Evolutionary conservation across 2,888 invertebrate species (phyloP), one percentile per base, ranked within the genome.

Genomic region (Pinctada fucata): DNA sequence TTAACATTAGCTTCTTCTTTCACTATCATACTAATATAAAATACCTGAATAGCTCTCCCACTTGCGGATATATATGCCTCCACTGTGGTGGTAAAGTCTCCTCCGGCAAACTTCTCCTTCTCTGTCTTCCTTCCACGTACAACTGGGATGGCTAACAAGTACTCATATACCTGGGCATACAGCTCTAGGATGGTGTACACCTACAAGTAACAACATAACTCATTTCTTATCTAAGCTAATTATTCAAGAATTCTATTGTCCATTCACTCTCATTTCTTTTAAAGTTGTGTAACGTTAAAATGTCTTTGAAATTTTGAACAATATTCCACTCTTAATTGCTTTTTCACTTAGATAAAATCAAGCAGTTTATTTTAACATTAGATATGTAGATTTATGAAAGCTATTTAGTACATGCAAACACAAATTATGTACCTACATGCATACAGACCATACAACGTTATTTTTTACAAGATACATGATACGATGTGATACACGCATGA

Each of bases 91-190:
- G 99, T 99, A 92, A 97, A 99, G 93, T 97, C 97, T 3, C 97
- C 98, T 47, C 99, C 99, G 1, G 99, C 99, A 93, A 99, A 99
- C 93, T 99, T 99, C 93, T 99, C 99, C 93, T 99, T 99, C 93
- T 98, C 98, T 0, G 99, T 98, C 94, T 99, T 99, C 16, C 96
- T 95, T 6, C 92, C 92, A 75, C 91, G 83, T 3, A 93, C 88
- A 0, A 99, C 99, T 0, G 99, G 99, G 82, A 99, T 95, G 0
- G 99, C 99, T 69, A 98, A 89, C 87, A 96, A 93, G 91, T 98
- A 95, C 73, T 97, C 97, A 93, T 99, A 99, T 8, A 99, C 95
- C 82, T 94, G 93, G 0, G 96, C 96, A 93, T 99, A 99, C 66
- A 99, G 93, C 87, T 98, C 97, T 94, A 94, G 88, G 76, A 94